Percentiles rank a stretch among this genome's conserved stretches.
Evolutionary conservation across 1,140 invertebrate genomes (phyloP).

Genomic region (Helicoverpa armigera): DNA sequence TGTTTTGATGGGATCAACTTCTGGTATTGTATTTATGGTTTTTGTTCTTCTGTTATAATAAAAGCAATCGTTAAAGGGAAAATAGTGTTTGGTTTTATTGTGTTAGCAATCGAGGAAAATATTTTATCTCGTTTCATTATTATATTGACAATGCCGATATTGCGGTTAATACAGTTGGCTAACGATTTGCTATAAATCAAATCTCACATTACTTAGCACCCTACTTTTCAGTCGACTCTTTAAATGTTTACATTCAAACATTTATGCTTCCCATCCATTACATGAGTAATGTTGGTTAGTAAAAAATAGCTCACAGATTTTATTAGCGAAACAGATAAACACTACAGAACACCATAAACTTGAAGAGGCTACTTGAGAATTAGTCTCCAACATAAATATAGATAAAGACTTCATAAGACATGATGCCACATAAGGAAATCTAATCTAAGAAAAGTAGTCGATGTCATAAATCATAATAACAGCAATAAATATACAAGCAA

Average conservation of each 20-base stretch:
- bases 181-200: conserved; percentile 19
- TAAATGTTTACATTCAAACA: conserved; percentile 10
- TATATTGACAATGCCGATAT: background rate
- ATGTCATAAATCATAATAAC: too few species aligned
- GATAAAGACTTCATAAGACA: too few species aligned
- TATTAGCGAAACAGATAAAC: too few species aligned
- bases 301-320: background rate
- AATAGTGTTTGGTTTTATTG: background rate
- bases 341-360: too few species aligned
- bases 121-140: too few species aligned
- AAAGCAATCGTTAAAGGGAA: background rate
- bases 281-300: background rate
- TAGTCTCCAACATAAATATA: too few species aligned
- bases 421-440: too few species aligned
- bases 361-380: too few species aligned
- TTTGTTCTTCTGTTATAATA: background rate
- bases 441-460: too few species aligned
- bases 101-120: background rate
- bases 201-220: conserved; percentile 21
- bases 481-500: too few species aligned
- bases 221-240: background rate
- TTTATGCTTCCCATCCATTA: conserved; percentile 29
- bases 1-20: conserved; percentile 9
- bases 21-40: background rate
- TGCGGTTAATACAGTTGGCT: background rate